Evolutionary conservation across 2,888 invertebrate genomes (phyloP).

Genomic region (Sympetrum striolatum): DNA sequence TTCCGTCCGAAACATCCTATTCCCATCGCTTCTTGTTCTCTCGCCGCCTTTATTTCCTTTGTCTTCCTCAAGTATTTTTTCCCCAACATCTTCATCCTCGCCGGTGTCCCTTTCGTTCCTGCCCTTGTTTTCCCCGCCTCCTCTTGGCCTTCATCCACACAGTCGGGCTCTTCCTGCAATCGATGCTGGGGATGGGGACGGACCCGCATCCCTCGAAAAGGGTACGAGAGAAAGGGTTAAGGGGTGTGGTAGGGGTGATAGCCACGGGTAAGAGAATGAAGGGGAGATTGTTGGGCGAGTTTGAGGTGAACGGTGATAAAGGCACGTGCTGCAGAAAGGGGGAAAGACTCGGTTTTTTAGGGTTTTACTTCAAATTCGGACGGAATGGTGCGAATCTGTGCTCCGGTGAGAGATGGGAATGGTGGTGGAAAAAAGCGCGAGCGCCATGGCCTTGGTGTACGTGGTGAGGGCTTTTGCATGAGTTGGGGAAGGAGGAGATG

Average conservation of each 20-base stretch:
- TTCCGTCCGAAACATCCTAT: not conserved
- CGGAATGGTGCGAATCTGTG: not conserved
- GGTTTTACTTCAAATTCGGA: not conserved
- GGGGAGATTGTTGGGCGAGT: not conserved
- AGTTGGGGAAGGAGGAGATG: not conserved
- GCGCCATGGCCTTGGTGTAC: not conserved
- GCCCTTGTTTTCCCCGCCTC: not conserved
- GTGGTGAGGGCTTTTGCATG: not conserved
- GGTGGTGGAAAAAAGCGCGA: not conserved
- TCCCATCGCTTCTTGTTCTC: not conserved
- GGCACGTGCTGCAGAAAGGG: not conserved
- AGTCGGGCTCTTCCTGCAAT: not conserved
- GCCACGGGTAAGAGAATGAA: not conserved
- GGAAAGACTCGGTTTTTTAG: not conserved
- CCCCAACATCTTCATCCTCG: not conserved
- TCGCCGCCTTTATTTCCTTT: slow-evolving; percentile 10
- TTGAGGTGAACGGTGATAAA: not conserved
- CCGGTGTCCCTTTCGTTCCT: not conserved
- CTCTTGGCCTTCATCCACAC: not conserved
- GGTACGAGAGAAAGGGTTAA: slow-evolving; percentile 6
- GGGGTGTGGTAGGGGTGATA: not conserved
- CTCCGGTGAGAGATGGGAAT: not conserved
- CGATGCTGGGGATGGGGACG: not conserved
- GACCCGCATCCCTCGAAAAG: not conserved
- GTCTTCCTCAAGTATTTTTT: not conserved